Evolutionary conservation across 2,113 vertebrate genomes (phyloP).

Genomic region (Chloebia gouldiae): DNA sequence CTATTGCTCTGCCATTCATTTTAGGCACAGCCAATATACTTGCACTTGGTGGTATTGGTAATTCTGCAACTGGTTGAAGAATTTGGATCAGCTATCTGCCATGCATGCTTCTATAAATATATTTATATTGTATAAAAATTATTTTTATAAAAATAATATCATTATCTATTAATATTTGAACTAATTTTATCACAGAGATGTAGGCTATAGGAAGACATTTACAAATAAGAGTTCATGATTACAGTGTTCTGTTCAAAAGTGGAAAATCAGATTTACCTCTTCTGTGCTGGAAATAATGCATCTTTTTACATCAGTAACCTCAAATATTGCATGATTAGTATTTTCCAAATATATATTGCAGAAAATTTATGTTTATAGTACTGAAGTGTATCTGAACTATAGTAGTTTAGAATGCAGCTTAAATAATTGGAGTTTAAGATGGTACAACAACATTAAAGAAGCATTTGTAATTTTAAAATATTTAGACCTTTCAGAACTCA

Average conservation of each 20-base stretch:
- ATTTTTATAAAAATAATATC: background rate
- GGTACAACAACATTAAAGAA: background rate
- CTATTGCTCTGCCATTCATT: background rate
- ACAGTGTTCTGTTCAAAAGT: background rate
- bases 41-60: background rate
- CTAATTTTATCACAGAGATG: background rate
- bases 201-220: background rate
- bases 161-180: background rate
- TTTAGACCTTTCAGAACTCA: background rate
- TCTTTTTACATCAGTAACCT: conserved; percentile 4
- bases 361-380: background rate
- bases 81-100: background rate
- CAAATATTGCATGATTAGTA: background rate
- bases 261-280: conserved; percentile 1
- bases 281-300: background rate
- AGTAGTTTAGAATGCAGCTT: background rate
- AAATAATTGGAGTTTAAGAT: background rate
- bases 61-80: background rate
- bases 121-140: background rate
- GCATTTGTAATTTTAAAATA: background rate
- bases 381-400: background rate
- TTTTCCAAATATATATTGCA: background rate
- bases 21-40: background rate
- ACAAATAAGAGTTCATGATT: background rate
- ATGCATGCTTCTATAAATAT: background rate